Base-by-base conservation (phyloP, 1,140 invertebrate genomes). In the Drosophila guanche region DNA sequence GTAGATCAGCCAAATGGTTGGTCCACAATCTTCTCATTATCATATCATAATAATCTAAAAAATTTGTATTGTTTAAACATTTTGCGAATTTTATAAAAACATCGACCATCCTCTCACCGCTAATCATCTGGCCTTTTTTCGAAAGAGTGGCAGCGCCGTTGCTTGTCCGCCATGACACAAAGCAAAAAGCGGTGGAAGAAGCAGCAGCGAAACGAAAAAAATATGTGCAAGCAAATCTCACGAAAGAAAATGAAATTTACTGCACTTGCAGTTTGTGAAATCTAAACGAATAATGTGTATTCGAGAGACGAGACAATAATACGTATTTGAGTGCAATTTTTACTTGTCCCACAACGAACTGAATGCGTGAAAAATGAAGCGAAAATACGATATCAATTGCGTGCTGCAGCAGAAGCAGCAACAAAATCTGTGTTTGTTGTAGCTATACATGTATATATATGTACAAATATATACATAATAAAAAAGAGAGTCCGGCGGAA, bases 201-300 rank as follows among this genome's bases (percentile, higher is more conserved):
- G 66, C 70, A 73, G 70, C 73, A 67, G 53, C 62, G 61, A 50
- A 60, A 55, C 43, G 74, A 89, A 86, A 75, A 86, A 86, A 86
- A 83, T 86, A 86, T 86, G 84, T 88, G 84, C 70, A 81, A 78
- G 78, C 65, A 71, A 88, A 75, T 78, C 74, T 81, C 62, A 68
- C 55, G 66, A 68, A 74, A 74, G 58, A 84, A 86, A 88, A 78
- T 67, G 51, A 86, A 67, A 58, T 80, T 76, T 56, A 54, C 57
- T 70, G 69, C 43, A 53, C 41, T 48, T 75, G 61, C 47, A 62
- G 55, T 47, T 62, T 71, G 53, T 76, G 74, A 65, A 86, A 61
- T 85, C 73, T 86, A 62, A 88, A 81, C 50, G 23, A 45, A 43
- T 27, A 29, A 55, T 61, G 61, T 67, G 58, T 60, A 60, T 58